phyloP scores from a whole-genome alignment of 2,113 vertebrate genomes.

The Arvicanthis niloticus region DNA sequence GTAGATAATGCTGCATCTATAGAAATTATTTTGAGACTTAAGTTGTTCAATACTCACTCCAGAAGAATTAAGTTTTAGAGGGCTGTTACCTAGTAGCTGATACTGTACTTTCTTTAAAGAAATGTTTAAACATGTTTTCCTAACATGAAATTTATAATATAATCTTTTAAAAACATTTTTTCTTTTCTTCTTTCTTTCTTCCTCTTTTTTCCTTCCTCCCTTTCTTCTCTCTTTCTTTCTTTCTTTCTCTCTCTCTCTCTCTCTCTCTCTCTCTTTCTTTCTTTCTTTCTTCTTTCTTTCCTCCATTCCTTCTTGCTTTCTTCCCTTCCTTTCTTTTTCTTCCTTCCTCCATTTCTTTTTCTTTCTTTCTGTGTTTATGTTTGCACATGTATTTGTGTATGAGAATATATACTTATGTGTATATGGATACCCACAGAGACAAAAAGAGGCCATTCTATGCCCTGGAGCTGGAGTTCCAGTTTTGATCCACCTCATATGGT shows the following conservation, averaged over 20 bases:
- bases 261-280: neutral
- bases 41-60: neutral
- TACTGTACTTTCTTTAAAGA: conserved; percentile 11
- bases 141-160: neutral
- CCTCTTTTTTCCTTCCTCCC: neutral
- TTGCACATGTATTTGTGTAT: neutral
- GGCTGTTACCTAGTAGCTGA: neutral
- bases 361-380: neutral
- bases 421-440: neutral
- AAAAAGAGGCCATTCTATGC: neutral
- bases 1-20: neutral
- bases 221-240: neutral
- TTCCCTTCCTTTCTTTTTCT: neutral
- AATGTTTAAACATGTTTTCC: neutral
- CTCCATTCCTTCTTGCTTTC: neutral
- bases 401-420: neutral
- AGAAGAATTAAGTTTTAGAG: neutral
- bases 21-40: neutral
- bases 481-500: neutral
- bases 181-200: no score
- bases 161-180: neutral
- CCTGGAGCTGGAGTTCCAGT: neutral
- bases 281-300: neutral
- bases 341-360: neutral
- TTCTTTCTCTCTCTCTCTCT: neutral